phyloP scores from a whole-genome alignment of 1,140 invertebrate species.

The Trachelipus rathkii region DNA sequence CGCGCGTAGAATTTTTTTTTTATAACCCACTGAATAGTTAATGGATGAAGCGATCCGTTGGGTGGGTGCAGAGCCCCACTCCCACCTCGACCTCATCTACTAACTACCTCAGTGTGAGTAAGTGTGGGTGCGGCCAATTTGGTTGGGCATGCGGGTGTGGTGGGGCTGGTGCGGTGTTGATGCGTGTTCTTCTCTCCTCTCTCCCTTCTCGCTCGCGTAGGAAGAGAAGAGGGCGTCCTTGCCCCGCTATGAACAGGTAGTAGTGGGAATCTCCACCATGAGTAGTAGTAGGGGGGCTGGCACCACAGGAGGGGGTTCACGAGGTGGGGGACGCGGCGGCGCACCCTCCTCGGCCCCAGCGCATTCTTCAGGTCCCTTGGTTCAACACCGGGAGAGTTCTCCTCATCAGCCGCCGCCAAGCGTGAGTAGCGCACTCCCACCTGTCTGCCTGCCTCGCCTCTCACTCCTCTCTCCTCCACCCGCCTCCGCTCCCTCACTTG shows the following conservation, averaged over 20 bases:
- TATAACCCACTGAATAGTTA: too few species aligned
- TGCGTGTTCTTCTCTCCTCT: background rate
- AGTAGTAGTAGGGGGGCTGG: background rate
- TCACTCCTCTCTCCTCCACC: conserved; percentile 3
- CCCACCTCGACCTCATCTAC: too few species aligned
- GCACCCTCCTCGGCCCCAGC: background rate
- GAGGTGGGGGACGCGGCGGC: background rate
- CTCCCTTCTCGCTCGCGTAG: background rate
- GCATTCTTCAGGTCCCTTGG: background rate
- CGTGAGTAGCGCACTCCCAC: conserved; percentile 1
- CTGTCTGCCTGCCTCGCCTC: conserved; percentile 9
- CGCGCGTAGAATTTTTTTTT: too few species aligned
- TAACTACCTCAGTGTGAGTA: background rate
- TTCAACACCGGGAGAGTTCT: background rate
- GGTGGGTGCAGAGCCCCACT: too few species aligned
- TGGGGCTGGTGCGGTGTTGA: background rate
- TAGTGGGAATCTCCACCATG: background rate
- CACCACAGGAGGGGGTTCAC: background rate
- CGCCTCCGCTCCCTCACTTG: conserved; percentile 6
- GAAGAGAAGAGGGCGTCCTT: conserved; percentile 7
- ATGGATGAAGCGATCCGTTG: too few species aligned
- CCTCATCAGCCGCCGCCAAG: background rate
- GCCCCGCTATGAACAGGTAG: conserved; percentile 7
- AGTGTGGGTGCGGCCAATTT: conserved; percentile 2
- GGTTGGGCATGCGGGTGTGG: background rate